Evolutionary conservation across 1,140 invertebrate species (phyloP).

Genomic region (Drosophila saltans): DNA sequence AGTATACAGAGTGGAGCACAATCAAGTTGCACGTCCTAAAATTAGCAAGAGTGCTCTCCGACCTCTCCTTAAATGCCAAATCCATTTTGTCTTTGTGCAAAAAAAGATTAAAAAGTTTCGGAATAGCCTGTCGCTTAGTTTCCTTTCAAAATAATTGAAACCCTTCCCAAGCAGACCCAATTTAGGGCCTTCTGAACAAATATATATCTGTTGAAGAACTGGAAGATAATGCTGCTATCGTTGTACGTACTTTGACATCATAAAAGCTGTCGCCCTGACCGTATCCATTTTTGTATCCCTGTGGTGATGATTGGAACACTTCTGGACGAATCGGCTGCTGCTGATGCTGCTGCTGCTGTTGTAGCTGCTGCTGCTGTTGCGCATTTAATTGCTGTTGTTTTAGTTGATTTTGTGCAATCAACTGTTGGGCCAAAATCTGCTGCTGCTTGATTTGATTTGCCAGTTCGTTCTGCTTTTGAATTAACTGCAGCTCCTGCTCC

Average conservation of each 20-base stretch:
- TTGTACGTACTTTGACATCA: conserved; percentile 29
- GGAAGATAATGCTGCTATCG: too few relatives aligned
- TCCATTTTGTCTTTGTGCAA: too few relatives aligned
- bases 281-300: conserved; percentile 1
- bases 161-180: too few relatives aligned
- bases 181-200: too few relatives aligned
- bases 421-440: conserved; percentile 60
- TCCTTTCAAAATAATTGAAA: too few relatives aligned
- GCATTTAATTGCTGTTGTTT: conserved; percentile 39
- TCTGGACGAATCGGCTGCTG: conserved; percentile 4
- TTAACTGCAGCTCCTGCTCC: conserved; percentile 59
- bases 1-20: too few relatives aligned
- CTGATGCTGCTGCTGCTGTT: conserved; percentile 6
- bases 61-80: too few relatives aligned
- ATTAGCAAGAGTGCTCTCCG: too few relatives aligned
- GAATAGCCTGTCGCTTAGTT: too few relatives aligned
- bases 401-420: conserved; percentile 55
- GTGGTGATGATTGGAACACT: neutral
- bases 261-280: conserved; percentile 11
- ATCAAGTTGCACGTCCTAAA: too few relatives aligned
- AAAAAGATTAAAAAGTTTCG: too few relatives aligned
- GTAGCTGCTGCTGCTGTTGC: conserved; percentile 7
- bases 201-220: neutral
- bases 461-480: conserved; percentile 71
- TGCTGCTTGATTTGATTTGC: conserved; percentile 67